Conservation (phyloP, 2,113 vertebrate genomes). For the Ictalurus punctatus region DNA sequence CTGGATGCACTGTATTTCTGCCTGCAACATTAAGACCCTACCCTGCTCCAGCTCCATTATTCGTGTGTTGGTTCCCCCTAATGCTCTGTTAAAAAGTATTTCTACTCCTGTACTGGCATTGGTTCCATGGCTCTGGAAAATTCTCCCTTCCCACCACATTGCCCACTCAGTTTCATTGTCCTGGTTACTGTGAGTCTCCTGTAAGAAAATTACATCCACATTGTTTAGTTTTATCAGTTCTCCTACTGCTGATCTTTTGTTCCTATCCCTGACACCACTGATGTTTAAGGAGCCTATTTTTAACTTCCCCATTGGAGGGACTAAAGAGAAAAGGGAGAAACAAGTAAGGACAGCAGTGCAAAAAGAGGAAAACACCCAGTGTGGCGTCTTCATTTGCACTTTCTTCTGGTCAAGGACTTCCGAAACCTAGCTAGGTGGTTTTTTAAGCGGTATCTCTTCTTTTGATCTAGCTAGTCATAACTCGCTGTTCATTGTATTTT, state of each 20-base stretch:
- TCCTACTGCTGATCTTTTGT: not conserved
- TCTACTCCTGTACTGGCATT: not conserved
- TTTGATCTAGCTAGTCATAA: too few relatives aligned
- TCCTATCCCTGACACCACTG: not conserved
- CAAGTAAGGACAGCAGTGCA: not conserved
- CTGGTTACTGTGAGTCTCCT: not conserved
- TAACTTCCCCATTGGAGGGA: not conserved
- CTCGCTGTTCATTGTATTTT: not conserved
- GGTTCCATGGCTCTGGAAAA: not conserved
- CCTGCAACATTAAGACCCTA: not conserved
- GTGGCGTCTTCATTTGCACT: not conserved
- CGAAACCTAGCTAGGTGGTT: not conserved
- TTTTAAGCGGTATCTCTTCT: not conserved
- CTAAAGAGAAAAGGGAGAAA: not conserved
- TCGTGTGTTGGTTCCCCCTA: not conserved
- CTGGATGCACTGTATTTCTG: not conserved
- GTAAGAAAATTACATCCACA: not conserved
- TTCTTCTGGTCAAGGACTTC: not conserved
- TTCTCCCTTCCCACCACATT: not conserved
- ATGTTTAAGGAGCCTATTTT: not conserved
- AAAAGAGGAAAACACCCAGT: too few relatives aligned
- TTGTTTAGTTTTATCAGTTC: not conserved
- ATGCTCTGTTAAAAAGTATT: not conserved
- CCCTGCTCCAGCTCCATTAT: not conserved
- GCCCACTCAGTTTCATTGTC: not conserved